A percentile compares a stretch with the other conserved stretches of the same genome.
These are phyloP conservation scores for Esox niger DNA, from an alignment of 2,113 vertebrate species.

Conservation along the genomic window DNA sequence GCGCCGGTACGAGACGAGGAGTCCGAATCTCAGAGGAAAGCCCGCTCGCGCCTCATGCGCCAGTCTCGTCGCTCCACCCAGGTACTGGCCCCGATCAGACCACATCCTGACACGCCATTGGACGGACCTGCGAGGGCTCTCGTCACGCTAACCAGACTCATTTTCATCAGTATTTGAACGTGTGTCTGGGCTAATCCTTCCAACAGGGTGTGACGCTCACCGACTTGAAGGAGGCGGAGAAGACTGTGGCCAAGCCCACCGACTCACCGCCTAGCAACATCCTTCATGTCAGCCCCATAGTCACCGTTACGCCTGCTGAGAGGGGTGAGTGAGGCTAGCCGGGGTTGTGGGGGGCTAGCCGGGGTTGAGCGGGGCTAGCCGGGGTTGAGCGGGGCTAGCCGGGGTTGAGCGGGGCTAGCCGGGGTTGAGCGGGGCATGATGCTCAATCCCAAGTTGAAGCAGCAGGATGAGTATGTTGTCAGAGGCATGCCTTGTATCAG, in stretches of 20 bases:
- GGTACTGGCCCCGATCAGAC: constrained; percentile 58
- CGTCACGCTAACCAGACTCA: background rate
- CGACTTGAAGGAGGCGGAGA: constrained; percentile 87
- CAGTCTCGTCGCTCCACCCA: constrained; percentile 89
- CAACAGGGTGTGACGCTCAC: constrained; percentile 87
- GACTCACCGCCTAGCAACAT: constrained; percentile 59
- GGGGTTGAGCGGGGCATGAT: too few species aligned
- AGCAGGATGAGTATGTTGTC: background rate
- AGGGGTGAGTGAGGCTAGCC: constrained; percentile 65
- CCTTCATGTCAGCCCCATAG: constrained; percentile 71
- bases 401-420: constrained; percentile 64
- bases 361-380: constrained; percentile 64
- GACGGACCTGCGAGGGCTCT: background rate
- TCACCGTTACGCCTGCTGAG: constrained; percentile 70
- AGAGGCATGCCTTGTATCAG: background rate
- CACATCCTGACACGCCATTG: background rate
- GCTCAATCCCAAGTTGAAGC: too few species aligned
- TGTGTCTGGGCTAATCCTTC: background rate
- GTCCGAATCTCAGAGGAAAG: constrained; percentile 89
- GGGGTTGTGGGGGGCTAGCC: background rate
- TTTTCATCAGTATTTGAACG: background rate
- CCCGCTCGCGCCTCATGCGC: constrained; percentile 84
- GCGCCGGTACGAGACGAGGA: constrained; percentile 86
- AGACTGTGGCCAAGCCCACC: constrained; percentile 56
- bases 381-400: too few species aligned